A percentile compares a stretch with the other conserved stretches of the same genome.
Conservation (phyloP, 2,888 invertebrate genomes). For the Leptinotarsa rubiginosa region DNA sequence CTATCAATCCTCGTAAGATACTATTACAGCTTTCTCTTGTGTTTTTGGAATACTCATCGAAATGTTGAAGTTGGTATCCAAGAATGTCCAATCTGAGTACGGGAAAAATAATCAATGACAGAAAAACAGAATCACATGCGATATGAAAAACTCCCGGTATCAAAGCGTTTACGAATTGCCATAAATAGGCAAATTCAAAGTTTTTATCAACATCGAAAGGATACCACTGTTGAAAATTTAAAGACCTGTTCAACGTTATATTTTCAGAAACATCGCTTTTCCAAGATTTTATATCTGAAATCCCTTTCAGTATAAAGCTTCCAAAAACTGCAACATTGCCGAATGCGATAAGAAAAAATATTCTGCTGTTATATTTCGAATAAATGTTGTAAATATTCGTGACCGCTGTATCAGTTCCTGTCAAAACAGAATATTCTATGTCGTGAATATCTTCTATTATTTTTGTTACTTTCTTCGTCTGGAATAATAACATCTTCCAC, state of each 20-base stretch:
- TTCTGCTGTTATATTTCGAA: neutral
- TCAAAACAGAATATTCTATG: neutral
- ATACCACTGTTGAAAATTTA: neutral
- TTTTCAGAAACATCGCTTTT: neutral
- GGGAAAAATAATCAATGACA: constrained; percentile 1
- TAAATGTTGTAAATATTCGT: neutral
- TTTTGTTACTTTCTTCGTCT: neutral
- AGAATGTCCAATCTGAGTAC: constrained; percentile 2
- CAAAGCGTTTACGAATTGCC: neutral
- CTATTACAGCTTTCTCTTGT: neutral
- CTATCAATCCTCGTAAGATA: neutral
- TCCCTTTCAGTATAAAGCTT: neutral
- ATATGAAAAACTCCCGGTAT: neutral
- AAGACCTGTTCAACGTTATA: neutral
- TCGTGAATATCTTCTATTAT: neutral
- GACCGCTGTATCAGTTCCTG: neutral
- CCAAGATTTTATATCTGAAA: neutral
- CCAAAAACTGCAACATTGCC: neutral
- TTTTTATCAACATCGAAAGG: neutral
- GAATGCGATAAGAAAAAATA: neutral
- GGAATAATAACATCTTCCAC: neutral
- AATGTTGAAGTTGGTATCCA: neutral
- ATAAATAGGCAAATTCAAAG: neutral
- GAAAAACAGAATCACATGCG: constrained; percentile 4
- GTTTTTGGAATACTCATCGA: neutral